Evolutionary conservation across 2,888 invertebrate species (phyloP).

Genomic region (Hedya salicella): DNA sequence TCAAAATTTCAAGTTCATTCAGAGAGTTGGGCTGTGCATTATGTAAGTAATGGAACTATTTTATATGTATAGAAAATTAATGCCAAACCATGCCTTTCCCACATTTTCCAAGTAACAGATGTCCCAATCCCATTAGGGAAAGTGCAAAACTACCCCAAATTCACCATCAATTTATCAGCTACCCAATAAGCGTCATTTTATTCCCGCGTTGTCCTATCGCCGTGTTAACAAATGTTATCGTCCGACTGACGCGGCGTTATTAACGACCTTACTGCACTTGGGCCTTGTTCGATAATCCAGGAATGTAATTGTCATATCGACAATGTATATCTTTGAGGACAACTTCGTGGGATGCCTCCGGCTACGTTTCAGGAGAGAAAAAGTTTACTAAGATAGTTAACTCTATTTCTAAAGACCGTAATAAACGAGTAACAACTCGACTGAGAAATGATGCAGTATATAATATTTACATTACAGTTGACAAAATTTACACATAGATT

Average conservation of each 20-base stretch:
- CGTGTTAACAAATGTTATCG: slow-evolving; percentile 71
- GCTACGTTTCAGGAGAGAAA: no score
- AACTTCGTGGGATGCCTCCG: neutral
- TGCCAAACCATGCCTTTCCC: slow-evolving; percentile 16
- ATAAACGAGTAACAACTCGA: no score
- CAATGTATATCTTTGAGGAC: slow-evolving; percentile 19
- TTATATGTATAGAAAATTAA: slow-evolving; percentile 32
- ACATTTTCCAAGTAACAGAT: slow-evolving; percentile 32
- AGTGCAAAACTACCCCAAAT: slow-evolving; percentile 21
- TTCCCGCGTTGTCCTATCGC: slow-evolving; percentile 49
- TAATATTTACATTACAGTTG: no score
- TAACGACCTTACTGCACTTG: slow-evolving; percentile 56
- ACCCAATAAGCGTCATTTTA: slow-evolving; percentile 50
- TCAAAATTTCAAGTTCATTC: no score
- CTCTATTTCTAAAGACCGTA: no score
- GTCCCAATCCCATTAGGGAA: slow-evolving; percentile 29
- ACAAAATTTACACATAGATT: no score
- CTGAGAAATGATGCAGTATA: no score
- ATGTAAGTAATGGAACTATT: no score
- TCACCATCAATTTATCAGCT: slow-evolving; percentile 12
- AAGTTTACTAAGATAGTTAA: no score
- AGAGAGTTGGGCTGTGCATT: no score
- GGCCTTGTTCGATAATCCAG: slow-evolving; percentile 39
- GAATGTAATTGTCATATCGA: slow-evolving; percentile 31
- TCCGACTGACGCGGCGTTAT: slow-evolving; percentile 63